These are phyloP conservation scores for Nylanderia fulva DNA, from an alignment of 1,140 invertebrate genomes.

Conservation along the genomic window DNA sequence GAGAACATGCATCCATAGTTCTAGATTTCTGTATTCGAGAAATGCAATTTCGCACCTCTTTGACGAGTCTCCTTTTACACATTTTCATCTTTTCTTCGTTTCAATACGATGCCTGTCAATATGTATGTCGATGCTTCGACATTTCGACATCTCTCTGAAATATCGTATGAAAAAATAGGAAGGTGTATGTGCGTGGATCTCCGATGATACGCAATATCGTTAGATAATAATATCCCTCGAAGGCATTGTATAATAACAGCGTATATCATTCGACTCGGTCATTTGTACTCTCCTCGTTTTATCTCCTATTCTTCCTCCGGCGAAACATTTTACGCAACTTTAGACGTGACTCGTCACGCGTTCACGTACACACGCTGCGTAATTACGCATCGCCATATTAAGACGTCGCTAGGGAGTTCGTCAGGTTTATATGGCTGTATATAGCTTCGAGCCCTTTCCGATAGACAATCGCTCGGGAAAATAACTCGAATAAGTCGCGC, in stretches of 20 bases:
- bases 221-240: not conserved
- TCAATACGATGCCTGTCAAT: not conserved
- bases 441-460: not conserved
- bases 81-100: not conserved
- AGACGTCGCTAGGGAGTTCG: constrained; percentile 30
- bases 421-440: constrained; percentile 16
- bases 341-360: constrained; percentile 56
- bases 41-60: constrained; percentile 2
- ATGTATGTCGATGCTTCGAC: not conserved
- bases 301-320: not conserved
- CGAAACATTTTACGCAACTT: constrained; percentile 8
- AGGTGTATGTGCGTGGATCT: not conserved
- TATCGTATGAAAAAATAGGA: not conserved
- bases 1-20: too few relatives aligned
- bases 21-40: not conserved
- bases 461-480: constrained; percentile 1
- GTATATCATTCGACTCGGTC: not conserved
- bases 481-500: not conserved
- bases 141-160: not conserved
- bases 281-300: constrained; percentile 12
- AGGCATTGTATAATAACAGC: not conserved
- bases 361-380: constrained; percentile 44
- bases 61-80: not conserved
- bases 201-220: not conserved
- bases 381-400: constrained; percentile 31